Evolutionary conservation across 2,888 invertebrate species (phyloP), one percentile per base, ranked within the genome.

Genomic region (Lordiphosa andalusiaca): DNA sequence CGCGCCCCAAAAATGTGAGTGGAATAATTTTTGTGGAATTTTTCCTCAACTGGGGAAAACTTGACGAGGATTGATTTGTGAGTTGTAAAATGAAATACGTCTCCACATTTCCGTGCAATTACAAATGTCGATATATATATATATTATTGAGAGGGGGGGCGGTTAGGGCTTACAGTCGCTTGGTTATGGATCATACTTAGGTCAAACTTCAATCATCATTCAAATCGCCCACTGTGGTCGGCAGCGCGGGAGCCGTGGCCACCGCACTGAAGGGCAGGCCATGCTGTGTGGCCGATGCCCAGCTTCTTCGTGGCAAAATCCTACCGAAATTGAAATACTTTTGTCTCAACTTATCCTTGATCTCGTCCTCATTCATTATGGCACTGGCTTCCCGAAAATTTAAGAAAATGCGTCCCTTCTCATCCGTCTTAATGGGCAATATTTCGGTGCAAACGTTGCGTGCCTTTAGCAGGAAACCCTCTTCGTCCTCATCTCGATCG

Each of bases 361-460:
- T 88, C 53, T 89, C 89, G 51, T 89, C 89, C 60, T 90, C 89
- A 63, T 88, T 88, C 88, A 89, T 89, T 0, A 89, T 88, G 42
- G 89, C 87, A 35, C 89, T 89, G 0, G 89, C 88, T 51, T 90
- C 89, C 13, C 88, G 88, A 39, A 90, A 90, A 56, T 90, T 90
- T 1, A 90, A 69, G 55, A 88, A 90, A 35, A 90, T 89, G 5
- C 89, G 72, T 0, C 90, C 90, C 59, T 88, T 89, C 3, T 89
- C 87, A 48, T 90, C 90, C 3, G 90, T 90, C 55, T 89, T 89
- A 13, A 90, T 89, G 36, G 90, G 90, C 21, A 90, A 58, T 13
- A 90, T 89, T 70, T 90, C 90, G 0, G 90, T 89, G 73, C 90
- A 89, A 2, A 90, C 88, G 69, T 89, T 90, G 5, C 89, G 87